These are phyloP conservation scores for Thunnus albacares DNA, from an alignment of 2,797 vertebrate species.

Conservation along the genomic window DNA sequence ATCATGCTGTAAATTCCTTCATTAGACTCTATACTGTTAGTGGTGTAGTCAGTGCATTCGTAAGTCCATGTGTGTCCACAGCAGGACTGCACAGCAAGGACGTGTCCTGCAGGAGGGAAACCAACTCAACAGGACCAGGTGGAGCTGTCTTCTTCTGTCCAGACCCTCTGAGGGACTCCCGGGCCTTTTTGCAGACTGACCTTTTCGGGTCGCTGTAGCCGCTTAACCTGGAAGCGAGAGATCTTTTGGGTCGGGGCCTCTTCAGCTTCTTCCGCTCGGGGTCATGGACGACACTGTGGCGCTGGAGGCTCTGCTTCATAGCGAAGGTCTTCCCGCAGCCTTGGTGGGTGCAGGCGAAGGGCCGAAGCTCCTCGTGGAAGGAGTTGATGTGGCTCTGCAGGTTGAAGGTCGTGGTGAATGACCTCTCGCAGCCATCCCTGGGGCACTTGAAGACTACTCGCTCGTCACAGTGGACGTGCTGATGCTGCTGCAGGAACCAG, in stretches of 20 bases:
- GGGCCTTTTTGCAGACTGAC: neutral
- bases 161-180: fast-evolving
- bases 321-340: slow-evolving; percentile 90
- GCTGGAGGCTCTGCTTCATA: slow-evolving; percentile 92
- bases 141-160: neutral
- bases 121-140: slow-evolving; percentile 59
- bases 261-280: slow-evolving; percentile 88
- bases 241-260: slow-evolving; percentile 61
- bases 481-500: slow-evolving; percentile 90
- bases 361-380: slow-evolving; percentile 89
- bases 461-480: slow-evolving; percentile 83
- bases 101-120: slow-evolving; percentile 64
- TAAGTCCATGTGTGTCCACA: slow-evolving; percentile 43
- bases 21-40: slow-evolving; percentile 42
- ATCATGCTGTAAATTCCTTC: neutral
- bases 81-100: slow-evolving; percentile 57
- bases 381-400: slow-evolving; percentile 94
- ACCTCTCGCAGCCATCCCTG: slow-evolving; percentile 87
- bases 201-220: slow-evolving; percentile 62
- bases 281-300: slow-evolving; percentile 90
- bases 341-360: slow-evolving; percentile 86
- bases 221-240: slow-evolving; percentile 79
- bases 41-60: slow-evolving; percentile 30
- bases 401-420: slow-evolving; percentile 93
- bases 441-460: slow-evolving; percentile 88